Evolutionary conservation across 2,888 invertebrate species (phyloP), one percentile per base, ranked within the genome.

Genomic region (Zygothrica quintamaculata): DNA sequence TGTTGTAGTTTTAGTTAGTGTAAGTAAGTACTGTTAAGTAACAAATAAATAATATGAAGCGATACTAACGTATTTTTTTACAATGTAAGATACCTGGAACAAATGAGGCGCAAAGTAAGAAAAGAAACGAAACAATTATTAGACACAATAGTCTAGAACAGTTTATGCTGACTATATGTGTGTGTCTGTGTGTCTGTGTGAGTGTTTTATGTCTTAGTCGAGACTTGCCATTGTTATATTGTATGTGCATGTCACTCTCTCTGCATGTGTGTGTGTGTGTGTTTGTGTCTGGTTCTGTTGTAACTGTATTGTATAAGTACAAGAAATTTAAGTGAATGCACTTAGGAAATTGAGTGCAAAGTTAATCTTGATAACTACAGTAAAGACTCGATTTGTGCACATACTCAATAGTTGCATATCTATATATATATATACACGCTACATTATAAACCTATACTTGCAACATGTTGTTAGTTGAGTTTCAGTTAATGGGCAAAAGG

Each of bases 1-100:
- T 33, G 48, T 36, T 16, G 12, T 5, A 22, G 18, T 29, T 31
- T 29, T 46, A 26, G 36, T 29, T 31, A 29, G 37, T 61, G 36
- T n/a, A 9, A 53, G 33, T 55, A 47, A 39, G 18, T 56, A 39
- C 33, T 61, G 73, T 71, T 78, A 73, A 36, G 55, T 59, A 50
- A 57, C 44, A 81, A 72, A 67, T 66, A 70, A 74, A 78, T 57
- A 82, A 62, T 67, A 84, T 85, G 79, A 84, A 79, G 84, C 84
- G 84, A 88, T 88, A 88, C 88, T 88, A 88, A 88, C 88, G 88
- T 88, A 88, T 88, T 88, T 88, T 85, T 88, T 88, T 87, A 88
- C 87, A 87, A 88, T 88, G 87, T 88, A 88, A 88, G 82, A 88
- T 79, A 88, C 88, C 88, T 88, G 88, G 70, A 81, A 84, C 80